Conservation (phyloP, 2,113 vertebrate species). For the Ginglymostoma cirratum region DNA sequence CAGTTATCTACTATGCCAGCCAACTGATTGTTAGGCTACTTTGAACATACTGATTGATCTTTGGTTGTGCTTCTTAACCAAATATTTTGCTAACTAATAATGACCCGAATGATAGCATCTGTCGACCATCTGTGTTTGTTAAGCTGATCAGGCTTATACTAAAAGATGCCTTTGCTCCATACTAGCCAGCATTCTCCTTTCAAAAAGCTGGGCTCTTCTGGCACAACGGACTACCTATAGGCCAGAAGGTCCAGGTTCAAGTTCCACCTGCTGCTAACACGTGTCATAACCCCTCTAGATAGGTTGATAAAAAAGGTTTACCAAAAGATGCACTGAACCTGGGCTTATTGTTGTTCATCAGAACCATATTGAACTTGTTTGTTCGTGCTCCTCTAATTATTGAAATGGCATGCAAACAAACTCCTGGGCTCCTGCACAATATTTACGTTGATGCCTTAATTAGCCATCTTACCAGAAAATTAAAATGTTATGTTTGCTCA, state of each 20-base stretch:
- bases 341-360: not conserved
- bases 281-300: too few species aligned
- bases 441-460: not conserved
- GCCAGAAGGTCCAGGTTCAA: too few species aligned
- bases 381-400: not conserved
- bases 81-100: not conserved
- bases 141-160: not conserved
- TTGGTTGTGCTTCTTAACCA: not conserved
- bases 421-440: not conserved
- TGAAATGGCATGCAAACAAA: not conserved
- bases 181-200: too few species aligned
- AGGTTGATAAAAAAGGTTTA: too few species aligned
- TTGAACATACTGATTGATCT: not conserved
- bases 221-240: too few species aligned
- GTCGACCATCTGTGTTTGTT: not conserved
- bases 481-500: not conserved
- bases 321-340: not conserved
- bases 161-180: too few species aligned
- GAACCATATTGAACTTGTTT: not conserved
- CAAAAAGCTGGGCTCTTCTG: too few species aligned
- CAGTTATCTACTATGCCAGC: not conserved
- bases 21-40: not conserved
- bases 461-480: not conserved
- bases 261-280: too few species aligned
- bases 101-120: not conserved